Evolutionary conservation across 2,888 invertebrate species (phyloP).

Genomic region (Zhengitettix transpicula): DNA sequence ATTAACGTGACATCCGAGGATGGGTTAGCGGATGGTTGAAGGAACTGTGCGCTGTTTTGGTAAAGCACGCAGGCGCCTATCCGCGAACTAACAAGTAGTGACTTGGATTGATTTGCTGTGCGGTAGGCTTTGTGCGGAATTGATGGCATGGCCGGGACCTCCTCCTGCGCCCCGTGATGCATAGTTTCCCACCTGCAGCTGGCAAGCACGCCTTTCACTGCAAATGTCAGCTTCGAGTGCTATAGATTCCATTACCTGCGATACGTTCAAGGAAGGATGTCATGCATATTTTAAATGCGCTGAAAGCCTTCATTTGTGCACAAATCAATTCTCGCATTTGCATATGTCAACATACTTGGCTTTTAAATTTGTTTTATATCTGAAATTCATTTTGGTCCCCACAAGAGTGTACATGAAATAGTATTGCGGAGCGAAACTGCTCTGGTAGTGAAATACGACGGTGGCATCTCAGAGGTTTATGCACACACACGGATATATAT

Average conservation of each 20-base stretch:
- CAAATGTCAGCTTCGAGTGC: not conserved
- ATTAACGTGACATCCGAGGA: too few relatives aligned
- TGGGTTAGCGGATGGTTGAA: too few relatives aligned
- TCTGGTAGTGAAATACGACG: too few relatives aligned
- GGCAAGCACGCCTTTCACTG: not conserved
- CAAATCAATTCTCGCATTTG: not conserved
- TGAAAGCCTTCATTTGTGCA: not conserved
- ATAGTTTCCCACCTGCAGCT: not conserved
- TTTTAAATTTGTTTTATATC: not conserved
- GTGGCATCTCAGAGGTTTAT: too few relatives aligned
- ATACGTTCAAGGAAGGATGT: not conserved
- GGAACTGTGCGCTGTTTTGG: too few relatives aligned
- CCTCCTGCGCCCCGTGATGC: not conserved
- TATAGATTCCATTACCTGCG: not conserved
- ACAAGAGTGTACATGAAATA: too few relatives aligned
- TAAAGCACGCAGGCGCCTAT: too few relatives aligned
- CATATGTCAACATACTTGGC: not conserved
- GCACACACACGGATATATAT: too few relatives aligned
- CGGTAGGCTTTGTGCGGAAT: not conserved
- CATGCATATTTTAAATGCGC: not conserved
- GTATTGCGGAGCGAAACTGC: too few relatives aligned
- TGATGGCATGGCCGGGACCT: not conserved
- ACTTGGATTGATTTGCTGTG: not conserved
- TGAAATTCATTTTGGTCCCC: too few relatives aligned
- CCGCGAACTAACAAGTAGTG: not conserved